Percentiles rank a stretch among this genome's conserved stretches.
Conservation (phyloP, 2,113 vertebrate genomes). For the Pituophis catenifer region DNA sequence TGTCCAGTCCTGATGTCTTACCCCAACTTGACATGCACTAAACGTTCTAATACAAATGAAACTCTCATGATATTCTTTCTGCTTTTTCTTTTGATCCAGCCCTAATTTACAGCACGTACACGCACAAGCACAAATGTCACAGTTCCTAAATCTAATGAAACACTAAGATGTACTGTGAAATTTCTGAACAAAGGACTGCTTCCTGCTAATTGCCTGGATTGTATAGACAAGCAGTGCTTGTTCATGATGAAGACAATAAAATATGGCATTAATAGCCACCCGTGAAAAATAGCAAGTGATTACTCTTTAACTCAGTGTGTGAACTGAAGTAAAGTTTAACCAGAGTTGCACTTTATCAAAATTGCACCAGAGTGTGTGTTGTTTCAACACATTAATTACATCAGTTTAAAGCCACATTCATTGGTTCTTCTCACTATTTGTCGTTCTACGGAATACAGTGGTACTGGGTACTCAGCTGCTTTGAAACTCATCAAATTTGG, state of each 20-base stretch:
- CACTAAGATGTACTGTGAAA: constrained; percentile 49
- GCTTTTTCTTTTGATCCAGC: neutral
- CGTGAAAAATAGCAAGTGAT: constrained; percentile 16
- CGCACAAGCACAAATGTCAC: neutral
- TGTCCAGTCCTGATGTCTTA: neutral
- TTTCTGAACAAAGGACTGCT: constrained; percentile 53
- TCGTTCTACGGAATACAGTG: neutral
- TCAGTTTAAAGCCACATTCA: neutral
- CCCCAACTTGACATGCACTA: no score
- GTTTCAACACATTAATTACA: constrained; percentile 9
- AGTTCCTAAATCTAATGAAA: constrained; percentile 52
- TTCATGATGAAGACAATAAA: constrained; percentile 51
- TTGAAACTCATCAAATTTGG: neutral
- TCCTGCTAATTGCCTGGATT: constrained; percentile 63
- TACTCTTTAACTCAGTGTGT: constrained; percentile 11
- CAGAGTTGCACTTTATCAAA: constrained; percentile 20
- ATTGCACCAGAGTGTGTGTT: constrained; percentile 1
- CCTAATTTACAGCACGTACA: neutral
- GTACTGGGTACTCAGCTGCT: neutral
- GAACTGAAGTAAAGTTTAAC: neutral
- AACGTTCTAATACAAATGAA: neutral
- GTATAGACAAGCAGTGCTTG: constrained; percentile 37
- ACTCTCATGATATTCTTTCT: neutral
- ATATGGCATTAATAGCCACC: constrained; percentile 35
- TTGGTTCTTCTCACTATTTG: neutral